Evolutionary conservation across 2,113 vertebrate genomes (phyloP).

Genomic region (Boulengeromyrus knoepffleri): DNA sequence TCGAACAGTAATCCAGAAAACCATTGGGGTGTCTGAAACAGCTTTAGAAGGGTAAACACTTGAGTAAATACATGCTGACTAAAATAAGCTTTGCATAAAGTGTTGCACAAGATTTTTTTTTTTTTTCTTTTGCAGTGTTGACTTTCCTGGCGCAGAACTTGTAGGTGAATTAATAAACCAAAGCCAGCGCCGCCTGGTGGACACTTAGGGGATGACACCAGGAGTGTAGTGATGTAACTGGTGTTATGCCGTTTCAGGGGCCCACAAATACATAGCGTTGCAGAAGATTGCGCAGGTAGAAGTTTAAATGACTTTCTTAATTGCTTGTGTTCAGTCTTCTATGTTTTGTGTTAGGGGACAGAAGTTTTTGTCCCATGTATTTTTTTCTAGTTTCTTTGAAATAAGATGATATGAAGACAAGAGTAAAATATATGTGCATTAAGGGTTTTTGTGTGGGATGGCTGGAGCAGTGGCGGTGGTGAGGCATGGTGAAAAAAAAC

Average conservation of each 20-base stretch:
- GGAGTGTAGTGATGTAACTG: not conserved
- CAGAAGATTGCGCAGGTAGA: not conserved
- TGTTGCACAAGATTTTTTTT: not conserved
- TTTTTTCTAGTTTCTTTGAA: not conserved
- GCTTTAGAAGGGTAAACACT: not conserved
- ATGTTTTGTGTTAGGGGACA: not conserved
- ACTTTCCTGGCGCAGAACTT: not conserved
- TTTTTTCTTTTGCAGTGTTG: not conserved
- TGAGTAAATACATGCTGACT: not conserved
- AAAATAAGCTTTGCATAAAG: not conserved
- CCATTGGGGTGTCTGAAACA: not conserved
- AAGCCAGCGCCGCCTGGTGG: not conserved
- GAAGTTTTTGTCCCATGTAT: not conserved
- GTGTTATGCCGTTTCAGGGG: not conserved
- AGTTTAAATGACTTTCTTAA: not conserved
- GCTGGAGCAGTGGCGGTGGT: not conserved
- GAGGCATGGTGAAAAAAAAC: not conserved
- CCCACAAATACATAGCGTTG: not conserved
- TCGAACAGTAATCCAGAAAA: not conserved
- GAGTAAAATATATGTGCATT: not conserved
- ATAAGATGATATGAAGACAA: not conserved
- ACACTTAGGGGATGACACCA: not conserved
- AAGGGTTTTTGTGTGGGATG: not conserved
- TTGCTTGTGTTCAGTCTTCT: not conserved
- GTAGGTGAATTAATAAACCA: not conserved